A percentile compares a stretch with the other conserved stretches of the same genome.
Conservation (phyloP, 2,888 invertebrate species). For the Acanthosepion lycidas region DNA sequence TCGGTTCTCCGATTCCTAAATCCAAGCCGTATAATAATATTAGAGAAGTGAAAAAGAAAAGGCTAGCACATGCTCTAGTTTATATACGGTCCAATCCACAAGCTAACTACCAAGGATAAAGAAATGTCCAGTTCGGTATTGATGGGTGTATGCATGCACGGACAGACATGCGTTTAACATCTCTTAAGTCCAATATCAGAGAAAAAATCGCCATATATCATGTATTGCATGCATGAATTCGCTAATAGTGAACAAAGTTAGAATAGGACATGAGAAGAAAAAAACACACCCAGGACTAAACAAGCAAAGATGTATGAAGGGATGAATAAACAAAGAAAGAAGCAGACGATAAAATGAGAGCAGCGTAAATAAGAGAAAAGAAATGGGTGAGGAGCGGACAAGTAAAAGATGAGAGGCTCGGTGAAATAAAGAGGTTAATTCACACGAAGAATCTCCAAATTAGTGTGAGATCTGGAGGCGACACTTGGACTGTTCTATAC, state of each 20-base stretch:
- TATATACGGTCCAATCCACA: not conserved
- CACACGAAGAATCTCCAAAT: not conserved
- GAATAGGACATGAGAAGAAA: not conserved
- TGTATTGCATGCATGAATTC: not conserved
- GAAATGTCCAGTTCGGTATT: too few relatives aligned
- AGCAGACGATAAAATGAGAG: too few relatives aligned
- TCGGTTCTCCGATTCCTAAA: too few relatives aligned
- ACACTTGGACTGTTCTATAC: slow-evolving; percentile 15
- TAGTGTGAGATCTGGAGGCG: not conserved
- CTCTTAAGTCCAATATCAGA: not conserved
- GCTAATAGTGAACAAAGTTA: too few relatives aligned
- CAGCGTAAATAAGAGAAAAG: not conserved
- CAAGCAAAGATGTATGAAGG: not conserved
- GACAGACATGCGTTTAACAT: not conserved
- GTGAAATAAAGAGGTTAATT: not conserved
- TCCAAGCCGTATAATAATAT: too few relatives aligned
- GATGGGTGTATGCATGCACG: not conserved
- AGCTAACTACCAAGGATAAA: not conserved
- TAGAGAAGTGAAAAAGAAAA: too few relatives aligned
- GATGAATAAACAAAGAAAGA: not conserved
- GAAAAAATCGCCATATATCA: not conserved
- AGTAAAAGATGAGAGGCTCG: not conserved
- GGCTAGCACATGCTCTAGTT: too few relatives aligned
- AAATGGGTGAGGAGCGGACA: not conserved
- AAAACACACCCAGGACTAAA: not conserved